These are phyloP conservation scores for Drosophila auraria DNA, from an alignment of 1,140 invertebrate genomes.

Conservation along the genomic window DNA sequence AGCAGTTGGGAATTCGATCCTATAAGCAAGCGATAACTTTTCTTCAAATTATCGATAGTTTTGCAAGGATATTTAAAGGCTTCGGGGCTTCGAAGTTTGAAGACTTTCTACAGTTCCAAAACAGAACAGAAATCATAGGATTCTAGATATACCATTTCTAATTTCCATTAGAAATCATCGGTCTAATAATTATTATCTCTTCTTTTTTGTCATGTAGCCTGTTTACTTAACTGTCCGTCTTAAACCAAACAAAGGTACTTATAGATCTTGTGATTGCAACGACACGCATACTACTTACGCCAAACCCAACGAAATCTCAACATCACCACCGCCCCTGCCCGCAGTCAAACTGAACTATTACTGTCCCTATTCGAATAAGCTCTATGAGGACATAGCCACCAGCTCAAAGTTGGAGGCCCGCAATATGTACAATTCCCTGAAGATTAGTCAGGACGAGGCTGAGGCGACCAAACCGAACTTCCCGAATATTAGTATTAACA, in stretches of 20 bases:
- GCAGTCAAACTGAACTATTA: constrained; percentile 74
- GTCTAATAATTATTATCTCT: constrained; percentile 67
- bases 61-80: constrained; percentile 36
- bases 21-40: not conserved
- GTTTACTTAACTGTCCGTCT: constrained; percentile 91
- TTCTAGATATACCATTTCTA: too few relatives aligned
- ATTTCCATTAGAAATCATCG: not conserved
- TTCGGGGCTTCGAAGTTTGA: constrained; percentile 27
- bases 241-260: constrained; percentile 91
- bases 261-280: constrained; percentile 88
- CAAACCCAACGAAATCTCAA: constrained; percentile 80
- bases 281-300: constrained; percentile 72
- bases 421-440: constrained; percentile 36
- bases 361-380: constrained; percentile 65
- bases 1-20: not conserved
- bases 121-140: too few relatives aligned
- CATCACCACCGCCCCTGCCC: constrained; percentile 68
- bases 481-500: constrained; percentile 86
- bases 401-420: constrained; percentile 28
- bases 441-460: constrained; percentile 20
- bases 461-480: constrained; percentile 24
- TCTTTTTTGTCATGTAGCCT: constrained; percentile 88
- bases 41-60: not conserved
- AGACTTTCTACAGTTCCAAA: not conserved
- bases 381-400: constrained; percentile 51